A percentile compares a stretch with the other conserved stretches of the same genome.
Conservation (phyloP, 2,113 vertebrate species). For the Corynorhinus townsendii region DNA sequence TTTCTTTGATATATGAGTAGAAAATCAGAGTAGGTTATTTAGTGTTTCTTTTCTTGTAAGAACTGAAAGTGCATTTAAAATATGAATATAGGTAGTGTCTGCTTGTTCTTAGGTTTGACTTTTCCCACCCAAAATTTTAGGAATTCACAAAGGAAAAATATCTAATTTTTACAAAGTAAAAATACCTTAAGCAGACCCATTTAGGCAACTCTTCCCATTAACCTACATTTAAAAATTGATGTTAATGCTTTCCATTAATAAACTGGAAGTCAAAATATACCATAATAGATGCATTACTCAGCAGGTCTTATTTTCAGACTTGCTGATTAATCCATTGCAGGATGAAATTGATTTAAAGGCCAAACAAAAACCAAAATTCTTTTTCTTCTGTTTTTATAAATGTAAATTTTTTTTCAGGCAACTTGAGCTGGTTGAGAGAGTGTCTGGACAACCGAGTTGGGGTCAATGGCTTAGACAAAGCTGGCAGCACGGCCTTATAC, state of each 20-base stretch:
- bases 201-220: conserved; percentile 10
- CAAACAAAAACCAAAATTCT: not conserved
- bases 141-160: conserved; percentile 5
- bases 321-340: conserved; percentile 26
- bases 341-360: conserved; percentile 20
- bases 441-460: conserved; percentile 97
- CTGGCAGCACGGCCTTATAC: conserved; percentile 96
- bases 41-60: not conserved
- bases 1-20: not conserved
- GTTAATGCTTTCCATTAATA: conserved; percentile 39
- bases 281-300: not conserved
- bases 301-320: conserved; percentile 35
- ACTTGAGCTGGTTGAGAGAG: conserved; percentile 96
- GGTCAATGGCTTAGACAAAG: conserved; percentile 96
- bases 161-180: not conserved
- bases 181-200: not conserved
- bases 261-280: not conserved
- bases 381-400: conserved; percentile 23
- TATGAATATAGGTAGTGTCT: not conserved
- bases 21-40: conserved; percentile 19
- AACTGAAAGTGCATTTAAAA: conserved; percentile 16
- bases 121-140: not conserved
- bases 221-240: conserved; percentile 53
- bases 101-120: not conserved
- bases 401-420: conserved; percentile 83